Conservation (phyloP, 1,140 invertebrate genomes). For the Ditylenchus dipsaci region DNA sequence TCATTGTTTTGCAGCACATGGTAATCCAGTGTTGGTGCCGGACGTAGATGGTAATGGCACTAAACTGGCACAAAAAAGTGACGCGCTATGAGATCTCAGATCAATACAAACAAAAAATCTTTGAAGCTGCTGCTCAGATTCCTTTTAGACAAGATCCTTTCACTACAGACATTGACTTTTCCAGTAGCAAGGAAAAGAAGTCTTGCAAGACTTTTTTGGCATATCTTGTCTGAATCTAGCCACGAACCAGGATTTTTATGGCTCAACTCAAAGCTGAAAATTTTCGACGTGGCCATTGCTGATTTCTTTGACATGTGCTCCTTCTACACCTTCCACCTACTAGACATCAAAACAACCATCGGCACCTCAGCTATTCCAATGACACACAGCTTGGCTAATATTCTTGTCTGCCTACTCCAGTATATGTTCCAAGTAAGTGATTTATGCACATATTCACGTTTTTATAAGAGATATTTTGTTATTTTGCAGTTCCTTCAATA, state of each 20-base stretch:
- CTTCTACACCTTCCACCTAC: conserved; percentile 27
- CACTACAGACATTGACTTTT: neutral
- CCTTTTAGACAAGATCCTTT: neutral
- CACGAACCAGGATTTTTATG: conserved; percentile 7
- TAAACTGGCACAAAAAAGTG: neutral
- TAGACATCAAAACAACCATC: conserved; percentile 19
- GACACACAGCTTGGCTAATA: conserved; percentile 1
- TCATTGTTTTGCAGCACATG: no score
- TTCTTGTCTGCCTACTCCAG: conserved; percentile 18
- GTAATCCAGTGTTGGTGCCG: no score
- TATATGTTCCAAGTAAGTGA: conserved; percentile 27
- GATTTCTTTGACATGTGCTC: conserved; percentile 27
- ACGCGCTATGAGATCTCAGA: neutral
- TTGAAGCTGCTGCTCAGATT: neutral
- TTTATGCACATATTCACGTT: neutral
- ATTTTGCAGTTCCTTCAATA: no score
- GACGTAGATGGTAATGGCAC: neutral
- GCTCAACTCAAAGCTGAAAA: conserved; percentile 9
- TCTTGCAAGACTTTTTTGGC: neutral
- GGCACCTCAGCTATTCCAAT: conserved; percentile 13
- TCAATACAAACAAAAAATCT: neutral
- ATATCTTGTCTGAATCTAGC: neutral
- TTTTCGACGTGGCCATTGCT: conserved; percentile 32
- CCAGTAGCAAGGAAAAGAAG: neutral
- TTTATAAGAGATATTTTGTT: no score